Conservation (phyloP, 2,113 vertebrate genomes). For the Castor canadensis region DNA sequence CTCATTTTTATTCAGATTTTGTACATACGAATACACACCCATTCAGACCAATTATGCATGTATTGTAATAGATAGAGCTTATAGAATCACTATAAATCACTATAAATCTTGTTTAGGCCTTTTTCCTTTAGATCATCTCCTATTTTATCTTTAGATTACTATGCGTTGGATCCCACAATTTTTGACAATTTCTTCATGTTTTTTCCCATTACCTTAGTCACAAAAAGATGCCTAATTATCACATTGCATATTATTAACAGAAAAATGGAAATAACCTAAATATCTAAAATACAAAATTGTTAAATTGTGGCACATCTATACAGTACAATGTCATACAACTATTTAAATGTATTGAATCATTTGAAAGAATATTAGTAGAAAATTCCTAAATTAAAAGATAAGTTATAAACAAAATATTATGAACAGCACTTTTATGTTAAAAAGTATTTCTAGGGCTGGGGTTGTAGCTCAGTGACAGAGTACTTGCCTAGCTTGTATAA, state of each 20-base stretch:
- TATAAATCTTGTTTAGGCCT: neutral
- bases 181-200: neutral
- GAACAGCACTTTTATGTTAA: neutral
- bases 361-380: conserved; percentile 6
- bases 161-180: neutral
- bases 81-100: neutral
- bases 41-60: neutral
- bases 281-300: conserved; percentile 23
- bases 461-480: neutral
- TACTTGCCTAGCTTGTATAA: neutral
- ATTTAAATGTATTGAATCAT: neutral
- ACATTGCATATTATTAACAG: neutral
- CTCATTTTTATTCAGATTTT: conserved; percentile 36
- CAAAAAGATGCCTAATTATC: neutral
- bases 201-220: conserved; percentile 15
- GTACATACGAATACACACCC: neutral
- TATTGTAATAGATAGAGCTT: neutral
- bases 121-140: neutral
- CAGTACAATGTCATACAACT: neutral
- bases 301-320: neutral
- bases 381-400: neutral
- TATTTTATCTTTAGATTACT: neutral
- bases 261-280: conserved; percentile 8
- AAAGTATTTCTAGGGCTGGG: neutral
- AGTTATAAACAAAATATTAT: neutral